phyloP scores from a whole-genome alignment of 1,140 invertebrate genomes.

The Paraescarpia echinospica region DNA sequence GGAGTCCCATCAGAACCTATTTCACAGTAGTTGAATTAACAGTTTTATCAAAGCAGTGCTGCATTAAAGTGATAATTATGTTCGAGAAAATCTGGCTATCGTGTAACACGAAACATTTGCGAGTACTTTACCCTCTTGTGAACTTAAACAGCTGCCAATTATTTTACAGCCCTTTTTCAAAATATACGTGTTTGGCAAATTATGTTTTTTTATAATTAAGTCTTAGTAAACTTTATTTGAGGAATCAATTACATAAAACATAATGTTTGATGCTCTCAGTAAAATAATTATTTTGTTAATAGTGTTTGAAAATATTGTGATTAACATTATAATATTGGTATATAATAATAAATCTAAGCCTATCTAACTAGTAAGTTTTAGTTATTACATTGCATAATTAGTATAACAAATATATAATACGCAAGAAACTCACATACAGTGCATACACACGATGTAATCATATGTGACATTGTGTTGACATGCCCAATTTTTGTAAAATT shows the following conservation, averaged over 20 bases:
- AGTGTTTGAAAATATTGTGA: no score
- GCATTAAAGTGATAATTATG: background rate
- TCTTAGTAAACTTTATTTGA: no score
- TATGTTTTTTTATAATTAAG: background rate
- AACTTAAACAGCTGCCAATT: background rate
- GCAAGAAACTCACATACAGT: no score
- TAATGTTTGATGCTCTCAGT: no score
- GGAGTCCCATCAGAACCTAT: background rate
- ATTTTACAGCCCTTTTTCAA: background rate
- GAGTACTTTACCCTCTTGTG: background rate
- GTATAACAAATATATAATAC: no score
- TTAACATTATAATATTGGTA: no score
- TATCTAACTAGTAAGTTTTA: no score
- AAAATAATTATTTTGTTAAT: no score
- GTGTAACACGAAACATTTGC: background rate
- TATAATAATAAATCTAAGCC: no score
- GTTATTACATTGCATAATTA: no score
- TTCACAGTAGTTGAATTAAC: background rate
- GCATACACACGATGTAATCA: background rate
- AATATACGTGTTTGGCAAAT: background rate
- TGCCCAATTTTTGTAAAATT: background rate
- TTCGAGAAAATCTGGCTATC: background rate
- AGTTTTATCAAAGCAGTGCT: background rate
- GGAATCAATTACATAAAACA: no score
- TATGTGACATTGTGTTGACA: background rate